These are phyloP conservation scores for Lordiphosa stackelbergi DNA, from an alignment of 1,140 invertebrate genomes.

Conservation along the genomic window DNA sequence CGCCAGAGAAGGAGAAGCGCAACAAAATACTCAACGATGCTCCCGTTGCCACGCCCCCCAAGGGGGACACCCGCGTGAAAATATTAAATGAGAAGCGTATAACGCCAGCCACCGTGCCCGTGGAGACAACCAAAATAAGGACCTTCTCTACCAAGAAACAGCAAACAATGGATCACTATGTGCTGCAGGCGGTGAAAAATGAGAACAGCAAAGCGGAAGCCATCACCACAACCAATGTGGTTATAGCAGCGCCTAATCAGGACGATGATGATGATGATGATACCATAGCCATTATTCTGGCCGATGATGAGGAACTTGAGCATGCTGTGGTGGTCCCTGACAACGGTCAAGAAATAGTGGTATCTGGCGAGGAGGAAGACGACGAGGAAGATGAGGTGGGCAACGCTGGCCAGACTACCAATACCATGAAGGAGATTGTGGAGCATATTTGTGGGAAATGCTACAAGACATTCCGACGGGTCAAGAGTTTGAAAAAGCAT, in stretches of 20 bases:
- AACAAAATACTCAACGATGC: constrained; percentile 69
- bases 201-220: constrained; percentile 55
- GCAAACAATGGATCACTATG: constrained; percentile 68
- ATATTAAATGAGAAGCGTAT: constrained; percentile 53
- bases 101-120: not conserved
- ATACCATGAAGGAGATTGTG: constrained; percentile 59
- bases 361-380: constrained; percentile 29
- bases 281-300: constrained; percentile 66
- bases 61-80: constrained; percentile 42
- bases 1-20: constrained; percentile 19
- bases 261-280: constrained; percentile 39
- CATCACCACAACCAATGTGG: constrained; percentile 11
- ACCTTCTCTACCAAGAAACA: constrained; percentile 40
- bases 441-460: constrained; percentile 76
- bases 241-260: not conserved
- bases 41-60: constrained; percentile 16
- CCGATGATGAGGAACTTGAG: constrained; percentile 50
- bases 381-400: constrained; percentile 30
- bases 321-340: constrained; percentile 13
- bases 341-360: constrained; percentile 47
- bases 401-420: constrained; percentile 3
- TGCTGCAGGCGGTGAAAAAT: constrained; percentile 57
- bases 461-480: constrained; percentile 67
- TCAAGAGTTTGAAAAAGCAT: constrained; percentile 70
- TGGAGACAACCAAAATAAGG: constrained; percentile 47